Conservation (phyloP, 2,113 vertebrate genomes). For the Serilophus lunatus region DNA sequence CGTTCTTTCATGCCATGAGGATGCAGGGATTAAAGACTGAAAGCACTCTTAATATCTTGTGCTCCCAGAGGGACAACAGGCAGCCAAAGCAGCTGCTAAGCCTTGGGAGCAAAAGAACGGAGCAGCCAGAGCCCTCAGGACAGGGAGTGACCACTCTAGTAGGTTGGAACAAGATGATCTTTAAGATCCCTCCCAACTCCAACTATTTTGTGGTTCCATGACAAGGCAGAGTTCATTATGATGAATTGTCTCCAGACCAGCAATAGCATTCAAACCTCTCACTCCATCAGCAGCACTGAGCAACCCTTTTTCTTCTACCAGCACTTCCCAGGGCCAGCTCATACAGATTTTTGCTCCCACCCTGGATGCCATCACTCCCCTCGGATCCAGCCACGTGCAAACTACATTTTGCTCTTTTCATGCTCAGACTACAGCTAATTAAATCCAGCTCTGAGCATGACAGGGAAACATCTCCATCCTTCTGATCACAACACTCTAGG, state of each 20-base stretch:
- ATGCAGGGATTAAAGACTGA: neutral
- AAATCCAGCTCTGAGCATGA: neutral
- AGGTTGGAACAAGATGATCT: neutral
- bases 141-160: neutral
- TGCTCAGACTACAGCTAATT: neutral
- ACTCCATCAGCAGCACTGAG: neutral
- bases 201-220: neutral
- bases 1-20: neutral
- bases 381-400: neutral
- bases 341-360: neutral
- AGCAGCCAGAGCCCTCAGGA: neutral
- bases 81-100: neutral
- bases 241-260: too few species aligned
- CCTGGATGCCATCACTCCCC: neutral
- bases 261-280: neutral
- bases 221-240: neutral
- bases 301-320: neutral
- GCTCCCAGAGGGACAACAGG: neutral
- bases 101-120: neutral
- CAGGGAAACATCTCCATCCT: neutral
- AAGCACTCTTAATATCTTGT: neutral
- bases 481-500: neutral
- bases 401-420: neutral
- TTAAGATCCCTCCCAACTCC: neutral
- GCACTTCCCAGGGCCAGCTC: neutral